Base-by-base conservation (phyloP, 92 coral and sea anemone genomes). In the Paramuricea clavata region DNA sequence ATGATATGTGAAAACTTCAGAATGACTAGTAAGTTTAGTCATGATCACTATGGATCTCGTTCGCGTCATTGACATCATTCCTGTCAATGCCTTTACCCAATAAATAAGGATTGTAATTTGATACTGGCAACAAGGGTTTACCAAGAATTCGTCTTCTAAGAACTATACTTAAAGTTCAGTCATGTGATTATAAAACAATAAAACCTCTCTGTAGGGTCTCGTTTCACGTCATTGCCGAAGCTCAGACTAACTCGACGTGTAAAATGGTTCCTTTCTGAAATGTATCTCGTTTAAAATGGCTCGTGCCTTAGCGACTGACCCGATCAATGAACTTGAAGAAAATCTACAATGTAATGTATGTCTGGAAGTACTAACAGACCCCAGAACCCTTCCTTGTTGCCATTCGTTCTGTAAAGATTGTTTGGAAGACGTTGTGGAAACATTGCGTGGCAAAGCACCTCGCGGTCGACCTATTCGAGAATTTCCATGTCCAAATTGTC, bases 341-440 rank as follows among this genome's bases (percentile, higher is more conserved):
- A 21, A 52, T 60, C 34, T 78, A 12, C 6, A 75, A 73, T 93
- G 96, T 56, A 33, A 87, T 16, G 86, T 93, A 12, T 93, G 96
- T 60, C 69, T 82, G 22, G 85, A 50, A 34, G 25, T 26, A n/a
- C 15, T 88, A 43, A 56, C 26, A 28, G 76, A 76, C 4, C 94
- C 96, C 13, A 78, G 82, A 56, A 89, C 89, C n/a, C 88, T 93
- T 12, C 87, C 89, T 32, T 93, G 97, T 74, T 78, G 79, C 11
- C 97, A 93, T 30, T 84, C 91, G 10, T 93, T 93, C 35, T 93
- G 97, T 60, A 88, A 78, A 41, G 22, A 49, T 13, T 93, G 97
- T 77, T 64, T 93, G 32, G 89, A 89, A 11, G 49, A 15, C 21
- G 61, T 56, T 59, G 83, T 78, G 25, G n/a, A 78, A 64, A 78